Percentiles rank a stretch among this genome's conserved stretches.
Evolutionary conservation across 2,797 vertebrate genomes (phyloP).

Genomic region (Gallinago nigripennis): DNA sequence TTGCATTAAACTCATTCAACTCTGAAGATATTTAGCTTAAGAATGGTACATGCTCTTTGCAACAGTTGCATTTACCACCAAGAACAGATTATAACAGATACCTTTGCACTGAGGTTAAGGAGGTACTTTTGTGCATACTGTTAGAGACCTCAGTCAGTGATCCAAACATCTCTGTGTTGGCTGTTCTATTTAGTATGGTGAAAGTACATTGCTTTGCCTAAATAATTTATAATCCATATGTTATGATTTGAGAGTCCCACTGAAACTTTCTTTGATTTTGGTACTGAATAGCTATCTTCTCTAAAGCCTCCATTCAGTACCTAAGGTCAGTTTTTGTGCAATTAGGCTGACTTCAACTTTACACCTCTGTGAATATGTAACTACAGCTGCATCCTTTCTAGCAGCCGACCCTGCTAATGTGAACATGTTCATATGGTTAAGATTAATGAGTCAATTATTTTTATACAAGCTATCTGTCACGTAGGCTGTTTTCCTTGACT

Average conservation of each 20-base stretch:
- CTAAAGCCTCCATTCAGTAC: not conserved
- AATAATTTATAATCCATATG: not conserved
- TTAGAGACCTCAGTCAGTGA: not conserved
- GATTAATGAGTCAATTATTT: constrained; percentile 82
- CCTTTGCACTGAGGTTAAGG: not conserved
- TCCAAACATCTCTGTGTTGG: not conserved
- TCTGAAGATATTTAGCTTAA: not conserved
- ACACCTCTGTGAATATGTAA: constrained; percentile 42
- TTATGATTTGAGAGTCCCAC: not conserved
- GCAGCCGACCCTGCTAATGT: constrained; percentile 70
- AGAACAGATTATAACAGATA: not conserved
- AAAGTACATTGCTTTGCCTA: not conserved
- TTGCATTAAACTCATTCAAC: not conserved
- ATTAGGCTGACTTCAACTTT: constrained; percentile 38
- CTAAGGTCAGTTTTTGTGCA: constrained; percentile 23
- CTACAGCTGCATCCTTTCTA: constrained; percentile 39
- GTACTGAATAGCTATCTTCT: not conserved
- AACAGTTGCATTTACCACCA: not conserved
- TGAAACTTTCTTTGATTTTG: not conserved
- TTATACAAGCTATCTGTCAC: constrained; percentile 72
- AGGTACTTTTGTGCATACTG: not conserved
- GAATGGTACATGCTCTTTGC: no score
- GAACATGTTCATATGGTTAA: constrained; percentile 73
- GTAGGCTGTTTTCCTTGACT: constrained; percentile 72
- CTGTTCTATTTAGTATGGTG: not conserved